Percentiles rank a stretch among this genome's conserved stretches.
These are phyloP conservation scores for Eupithecia inturbata DNA, from an alignment of 2,888 invertebrate genomes.

Conservation along the genomic window DNA sequence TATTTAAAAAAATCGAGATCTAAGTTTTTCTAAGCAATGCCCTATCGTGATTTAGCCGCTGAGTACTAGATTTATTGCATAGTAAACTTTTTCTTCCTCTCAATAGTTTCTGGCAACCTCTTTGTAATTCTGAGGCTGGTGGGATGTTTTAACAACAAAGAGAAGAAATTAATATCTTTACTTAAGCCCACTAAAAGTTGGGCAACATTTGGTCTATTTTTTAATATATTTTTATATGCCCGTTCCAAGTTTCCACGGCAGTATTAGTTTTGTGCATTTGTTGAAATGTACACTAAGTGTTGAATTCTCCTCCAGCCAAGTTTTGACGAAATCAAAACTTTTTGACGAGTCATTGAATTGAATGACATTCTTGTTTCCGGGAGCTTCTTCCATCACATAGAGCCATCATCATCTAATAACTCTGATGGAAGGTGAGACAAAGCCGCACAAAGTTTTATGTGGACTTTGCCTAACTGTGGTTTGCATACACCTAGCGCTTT, in stretches of 20 bases:
- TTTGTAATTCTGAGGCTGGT: background rate
- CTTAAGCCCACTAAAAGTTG: slow-evolving; percentile 23
- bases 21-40: too few species aligned
- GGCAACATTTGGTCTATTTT: slow-evolving; percentile 30
- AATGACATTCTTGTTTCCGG: slow-evolving; percentile 11
- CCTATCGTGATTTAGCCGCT: slow-evolving; percentile 1
- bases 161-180: background rate
- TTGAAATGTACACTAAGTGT: slow-evolving; percentile 23
- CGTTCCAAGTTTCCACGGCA: slow-evolving; percentile 32
- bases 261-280: slow-evolving; percentile 30
- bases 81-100: background rate
- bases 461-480: slow-evolving; percentile 20
- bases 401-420: slow-evolving; percentile 23
- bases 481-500: slow-evolving; percentile 26
- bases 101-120: background rate
- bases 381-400: background rate
- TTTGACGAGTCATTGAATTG: slow-evolving; percentile 22
- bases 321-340: slow-evolving; percentile 30
- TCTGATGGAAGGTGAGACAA: too few species aligned
- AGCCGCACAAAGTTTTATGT: slow-evolving; percentile 26
- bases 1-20: too few species aligned
- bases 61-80: background rate
- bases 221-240: slow-evolving; percentile 25
- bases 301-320: slow-evolving; percentile 24
- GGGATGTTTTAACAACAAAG: slow-evolving; percentile 2